Conservation (phyloP, 1,140 invertebrate genomes). For the Drosophila funebris region DNA sequence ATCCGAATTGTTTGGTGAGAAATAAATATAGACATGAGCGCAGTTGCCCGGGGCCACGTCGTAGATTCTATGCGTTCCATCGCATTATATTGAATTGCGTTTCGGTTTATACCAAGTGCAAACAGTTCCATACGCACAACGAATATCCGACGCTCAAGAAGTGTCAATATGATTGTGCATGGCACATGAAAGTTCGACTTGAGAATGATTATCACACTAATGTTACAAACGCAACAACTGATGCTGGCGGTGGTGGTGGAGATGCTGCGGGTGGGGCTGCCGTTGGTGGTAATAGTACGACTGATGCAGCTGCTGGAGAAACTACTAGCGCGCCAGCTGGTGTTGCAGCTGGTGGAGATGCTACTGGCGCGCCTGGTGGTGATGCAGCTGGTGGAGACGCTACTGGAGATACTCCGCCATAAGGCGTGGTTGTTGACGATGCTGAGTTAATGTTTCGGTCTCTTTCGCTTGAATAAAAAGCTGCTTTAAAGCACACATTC, state of each 20-base stretch:
- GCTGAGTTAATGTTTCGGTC: no score
- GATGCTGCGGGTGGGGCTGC: neutral
- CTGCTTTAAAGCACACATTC: neutral
- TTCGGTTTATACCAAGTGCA: slow-evolving; percentile 29
- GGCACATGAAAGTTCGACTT: slow-evolving; percentile 29
- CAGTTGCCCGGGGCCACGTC: slow-evolving; percentile 11
- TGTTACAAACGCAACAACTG: neutral
- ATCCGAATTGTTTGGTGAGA: slow-evolving; percentile 22
- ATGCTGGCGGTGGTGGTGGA: neutral
- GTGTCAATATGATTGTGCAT: slow-evolving; percentile 20
- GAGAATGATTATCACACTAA: neutral
- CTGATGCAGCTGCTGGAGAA: neutral
- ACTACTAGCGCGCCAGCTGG: neutral
- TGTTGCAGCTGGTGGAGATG: neutral
- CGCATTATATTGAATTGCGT: slow-evolving; percentile 43
- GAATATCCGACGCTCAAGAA: slow-evolving; percentile 1
- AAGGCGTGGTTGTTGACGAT: no score
- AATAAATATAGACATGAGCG: slow-evolving; percentile 41
- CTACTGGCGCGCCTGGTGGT: no score
- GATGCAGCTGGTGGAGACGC: no score
- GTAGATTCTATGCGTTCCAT: slow-evolving; percentile 47
- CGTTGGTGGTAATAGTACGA: neutral
- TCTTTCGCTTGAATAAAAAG: no score
- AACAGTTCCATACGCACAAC: slow-evolving; percentile 2
- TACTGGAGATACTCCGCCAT: no score